These are phyloP conservation scores for Sternotherus odoratus DNA, from an alignment of 2,797 vertebrate genomes.

Conservation along the genomic window DNA sequence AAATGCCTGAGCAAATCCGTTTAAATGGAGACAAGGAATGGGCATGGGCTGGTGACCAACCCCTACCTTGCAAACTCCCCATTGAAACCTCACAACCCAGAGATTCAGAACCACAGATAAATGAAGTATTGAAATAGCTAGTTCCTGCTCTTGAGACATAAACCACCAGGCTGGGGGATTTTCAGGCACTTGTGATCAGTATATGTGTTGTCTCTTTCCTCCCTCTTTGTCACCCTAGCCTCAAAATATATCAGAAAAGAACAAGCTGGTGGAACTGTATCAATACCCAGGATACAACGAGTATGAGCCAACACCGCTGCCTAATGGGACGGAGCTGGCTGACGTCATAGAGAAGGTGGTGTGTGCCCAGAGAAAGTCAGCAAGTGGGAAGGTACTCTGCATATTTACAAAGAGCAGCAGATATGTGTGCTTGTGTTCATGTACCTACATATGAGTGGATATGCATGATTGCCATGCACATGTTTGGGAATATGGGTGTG, in stretches of 20 bases:
- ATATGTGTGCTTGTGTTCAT: background rate
- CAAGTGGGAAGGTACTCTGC: slow-evolving; percentile 62
- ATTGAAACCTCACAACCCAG: background rate
- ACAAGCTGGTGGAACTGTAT: slow-evolving; percentile 71
- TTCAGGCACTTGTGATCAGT: background rate
- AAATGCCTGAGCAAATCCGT: background rate
- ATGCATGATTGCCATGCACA: background rate
- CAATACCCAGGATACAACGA: slow-evolving; percentile 60
- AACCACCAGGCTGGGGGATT: background rate
- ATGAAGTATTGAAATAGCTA: background rate
- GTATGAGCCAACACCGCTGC: slow-evolving; percentile 50
- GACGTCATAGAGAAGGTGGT: slow-evolving; percentile 67
- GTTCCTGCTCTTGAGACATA: background rate
- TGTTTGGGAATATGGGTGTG: accelerated
- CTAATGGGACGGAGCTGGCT: slow-evolving; percentile 63
- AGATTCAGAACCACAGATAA: background rate
- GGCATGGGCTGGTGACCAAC: background rate
- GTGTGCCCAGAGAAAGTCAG: slow-evolving; percentile 74
- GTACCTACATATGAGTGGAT: background rate
- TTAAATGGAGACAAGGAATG: background rate
- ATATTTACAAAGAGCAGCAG: background rate
- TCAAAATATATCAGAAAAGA: slow-evolving; percentile 56
- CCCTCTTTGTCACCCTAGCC: background rate
- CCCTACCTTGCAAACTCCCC: background rate
- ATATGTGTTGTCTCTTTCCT: background rate